A percentile compares a stretch with the other conserved stretches of the same genome.
Conservation (phyloP, 2,113 vertebrate genomes). For the Pluvialis apricaria region DNA sequence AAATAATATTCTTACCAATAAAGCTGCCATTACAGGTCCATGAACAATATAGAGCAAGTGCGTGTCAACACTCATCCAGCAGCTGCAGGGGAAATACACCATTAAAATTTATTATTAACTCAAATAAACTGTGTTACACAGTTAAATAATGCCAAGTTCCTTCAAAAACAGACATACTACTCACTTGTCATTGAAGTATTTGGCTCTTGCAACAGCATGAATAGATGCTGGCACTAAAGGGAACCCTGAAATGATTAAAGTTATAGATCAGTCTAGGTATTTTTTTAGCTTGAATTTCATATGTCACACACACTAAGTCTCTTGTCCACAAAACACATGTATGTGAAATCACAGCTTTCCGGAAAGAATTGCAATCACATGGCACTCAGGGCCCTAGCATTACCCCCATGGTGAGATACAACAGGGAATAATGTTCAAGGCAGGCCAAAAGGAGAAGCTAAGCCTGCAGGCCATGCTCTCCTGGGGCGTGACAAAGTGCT, state of each 20-base stretch:
- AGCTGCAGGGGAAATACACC: slow-evolving; percentile 73
- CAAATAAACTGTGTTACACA: neutral
- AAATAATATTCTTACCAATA: slow-evolving; percentile 83
- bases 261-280: neutral
- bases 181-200: slow-evolving; percentile 97
- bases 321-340: neutral
- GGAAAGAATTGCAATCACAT: neutral
- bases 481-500: neutral
- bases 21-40: slow-evolving; percentile 91
- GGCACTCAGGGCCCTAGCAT: no score
- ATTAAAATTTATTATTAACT: slow-evolving; percentile 22
- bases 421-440: neutral
- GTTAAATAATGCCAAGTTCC: slow-evolving; percentile 12
- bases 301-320: neutral
- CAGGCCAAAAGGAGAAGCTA: neutral
- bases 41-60: slow-evolving; percentile 95
- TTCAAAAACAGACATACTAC: slow-evolving; percentile 64
- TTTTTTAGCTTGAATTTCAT: neutral
- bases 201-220: slow-evolving; percentile 90
- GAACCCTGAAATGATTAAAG: slow-evolving; percentile 79
- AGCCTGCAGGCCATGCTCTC: neutral
- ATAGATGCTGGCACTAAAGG: slow-evolving; percentile 91
- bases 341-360: neutral
- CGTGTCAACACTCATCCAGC: slow-evolving; percentile 97
- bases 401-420: neutral